phyloP scores from a whole-genome alignment of 2,113 vertebrate genomes.

The Eleginops maclovinus region DNA sequence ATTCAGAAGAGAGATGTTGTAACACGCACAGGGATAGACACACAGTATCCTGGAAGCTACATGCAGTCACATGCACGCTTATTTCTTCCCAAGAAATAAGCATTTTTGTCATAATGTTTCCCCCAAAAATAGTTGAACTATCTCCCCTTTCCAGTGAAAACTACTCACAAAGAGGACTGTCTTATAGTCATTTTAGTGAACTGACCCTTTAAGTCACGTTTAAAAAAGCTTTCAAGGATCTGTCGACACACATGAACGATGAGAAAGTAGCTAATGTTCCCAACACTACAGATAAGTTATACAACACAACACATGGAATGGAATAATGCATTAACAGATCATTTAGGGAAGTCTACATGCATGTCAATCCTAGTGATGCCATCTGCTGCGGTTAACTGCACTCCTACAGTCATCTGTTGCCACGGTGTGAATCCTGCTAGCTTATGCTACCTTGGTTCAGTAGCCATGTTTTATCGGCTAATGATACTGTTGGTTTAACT shows the following conservation, averaged over 20 bases:
- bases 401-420: not conserved
- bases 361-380: constrained; percentile 4
- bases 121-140: too few relatives aligned
- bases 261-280: constrained; percentile 4
- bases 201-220: constrained; percentile 1
- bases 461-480: constrained; percentile 21
- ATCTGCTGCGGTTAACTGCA: not conserved
- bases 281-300: not conserved
- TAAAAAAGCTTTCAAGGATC: not conserved
- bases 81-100: not conserved
- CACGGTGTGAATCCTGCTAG: constrained; percentile 9
- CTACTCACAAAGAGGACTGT: not conserved
- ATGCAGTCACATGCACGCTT: constrained; percentile 55
- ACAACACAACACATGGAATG: constrained; percentile 9
- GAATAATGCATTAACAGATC: not conserved
- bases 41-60: constrained; percentile 43
- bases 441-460: constrained; percentile 6
- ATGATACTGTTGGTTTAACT: constrained; percentile 36
- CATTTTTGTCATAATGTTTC: not conserved
- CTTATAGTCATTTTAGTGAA: constrained; percentile 17
- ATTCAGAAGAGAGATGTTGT: constrained; percentile 68
- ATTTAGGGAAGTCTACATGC: not conserved
- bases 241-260: constrained; percentile 3
- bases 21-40: constrained; percentile 45
- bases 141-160: not conserved